Evolutionary conservation across 2,888 invertebrate genomes (phyloP).

Genomic region (Hydrotaea cyrtoneurina): DNA sequence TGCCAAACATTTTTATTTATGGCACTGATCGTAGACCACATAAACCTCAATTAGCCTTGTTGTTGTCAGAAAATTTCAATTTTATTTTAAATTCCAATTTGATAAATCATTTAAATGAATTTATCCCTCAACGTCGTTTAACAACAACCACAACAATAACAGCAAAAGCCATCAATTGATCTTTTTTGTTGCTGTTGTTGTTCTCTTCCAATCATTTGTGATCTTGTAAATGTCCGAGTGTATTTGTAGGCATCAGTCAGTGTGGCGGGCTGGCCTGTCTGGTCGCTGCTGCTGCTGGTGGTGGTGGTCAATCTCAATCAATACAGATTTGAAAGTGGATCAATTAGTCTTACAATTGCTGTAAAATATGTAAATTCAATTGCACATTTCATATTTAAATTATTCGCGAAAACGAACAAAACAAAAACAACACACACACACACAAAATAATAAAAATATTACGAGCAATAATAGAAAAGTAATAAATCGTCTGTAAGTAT

Average conservation of each 20-base stretch:
- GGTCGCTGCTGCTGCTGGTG: constrained; percentile 6
- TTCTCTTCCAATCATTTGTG: constrained; percentile 26
- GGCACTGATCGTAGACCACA: no score
- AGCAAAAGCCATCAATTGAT: constrained; percentile 22
- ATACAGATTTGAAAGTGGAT: constrained; percentile 36
- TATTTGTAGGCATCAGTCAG: neutral
- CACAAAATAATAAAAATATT: neutral
- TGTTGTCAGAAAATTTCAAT: constrained; percentile 2
- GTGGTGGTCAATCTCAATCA: constrained; percentile 48
- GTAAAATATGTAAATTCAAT: constrained; percentile 29
- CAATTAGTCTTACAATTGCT: constrained; percentile 39
- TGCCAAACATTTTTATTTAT: no score
- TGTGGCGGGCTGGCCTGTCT: neutral
- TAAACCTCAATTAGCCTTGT: neutral
- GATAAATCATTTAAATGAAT: constrained; percentile 55
- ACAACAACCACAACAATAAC: neutral
- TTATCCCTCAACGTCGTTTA: constrained; percentile 55
- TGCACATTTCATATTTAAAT: neutral
- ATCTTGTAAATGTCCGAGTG: constrained; percentile 18
- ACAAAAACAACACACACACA: no score
- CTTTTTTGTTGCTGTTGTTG: no score
- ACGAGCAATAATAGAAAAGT: neutral
- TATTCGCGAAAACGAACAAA: neutral
- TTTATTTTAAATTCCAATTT: constrained; percentile 34
- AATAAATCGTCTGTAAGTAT: neutral